Conservation (phyloP, 1,140 invertebrate species). For the Holcopasites calliopsidis region DNA sequence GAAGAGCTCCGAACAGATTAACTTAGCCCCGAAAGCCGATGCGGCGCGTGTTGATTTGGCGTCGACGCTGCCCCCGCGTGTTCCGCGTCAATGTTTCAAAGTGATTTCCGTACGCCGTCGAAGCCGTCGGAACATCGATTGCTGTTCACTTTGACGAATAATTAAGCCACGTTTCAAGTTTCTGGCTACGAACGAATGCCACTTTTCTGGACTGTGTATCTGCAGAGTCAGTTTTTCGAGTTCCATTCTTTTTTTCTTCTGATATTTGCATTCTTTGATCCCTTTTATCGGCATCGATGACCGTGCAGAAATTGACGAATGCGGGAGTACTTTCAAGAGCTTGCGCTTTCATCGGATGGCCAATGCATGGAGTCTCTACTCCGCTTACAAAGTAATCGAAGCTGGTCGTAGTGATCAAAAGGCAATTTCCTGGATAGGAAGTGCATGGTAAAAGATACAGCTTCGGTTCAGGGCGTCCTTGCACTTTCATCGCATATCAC, state of each 20-base stretch:
- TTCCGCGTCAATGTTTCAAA: conserved; percentile 47
- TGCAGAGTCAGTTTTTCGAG: no score
- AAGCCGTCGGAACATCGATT: background rate
- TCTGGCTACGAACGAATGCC: no score
- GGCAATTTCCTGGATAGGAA: background rate
- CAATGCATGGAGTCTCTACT: background rate
- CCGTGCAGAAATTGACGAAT: no score
- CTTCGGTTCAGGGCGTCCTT: no score
- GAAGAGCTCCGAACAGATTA: conserved; percentile 63
- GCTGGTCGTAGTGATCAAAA: background rate
- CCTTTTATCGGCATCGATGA: no score
- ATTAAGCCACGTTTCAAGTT: background rate
- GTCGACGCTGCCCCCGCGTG: conserved; percentile 49
- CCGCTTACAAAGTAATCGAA: background rate
- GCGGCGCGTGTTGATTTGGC: conserved; percentile 45
- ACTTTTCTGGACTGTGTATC: no score
- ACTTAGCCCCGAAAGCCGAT: conserved; percentile 53
- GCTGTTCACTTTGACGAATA: background rate
- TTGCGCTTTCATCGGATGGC: background rate
- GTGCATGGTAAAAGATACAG: background rate
- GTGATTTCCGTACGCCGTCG: conserved; percentile 41
- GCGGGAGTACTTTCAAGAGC: background rate
- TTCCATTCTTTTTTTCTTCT: no score
- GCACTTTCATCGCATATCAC: no score
- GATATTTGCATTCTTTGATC: no score